A percentile compares a stretch with the other conserved stretches of the same genome.
phyloP scores from a whole-genome alignment of 1,140 invertebrate species.

The Parasteatoda tepidariorum region DNA sequence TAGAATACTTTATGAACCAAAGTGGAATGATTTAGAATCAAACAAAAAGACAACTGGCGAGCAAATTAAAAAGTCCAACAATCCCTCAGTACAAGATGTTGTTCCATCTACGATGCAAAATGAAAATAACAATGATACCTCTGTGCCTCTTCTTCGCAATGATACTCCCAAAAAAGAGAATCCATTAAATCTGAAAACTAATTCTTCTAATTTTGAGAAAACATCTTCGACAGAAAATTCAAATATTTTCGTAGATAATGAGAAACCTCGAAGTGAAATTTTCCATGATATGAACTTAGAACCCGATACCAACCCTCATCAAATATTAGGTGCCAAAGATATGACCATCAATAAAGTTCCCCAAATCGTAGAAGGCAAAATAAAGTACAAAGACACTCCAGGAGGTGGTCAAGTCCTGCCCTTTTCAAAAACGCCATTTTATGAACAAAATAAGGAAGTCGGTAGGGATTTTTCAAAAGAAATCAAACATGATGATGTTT shows the following conservation, averaged over 20 bases:
- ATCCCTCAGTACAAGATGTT: too few species aligned
- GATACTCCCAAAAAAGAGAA: too few species aligned
- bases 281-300: background rate
- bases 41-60: too few species aligned
- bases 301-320: background rate
- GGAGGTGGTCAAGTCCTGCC: background rate
- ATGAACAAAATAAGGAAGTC: background rate
- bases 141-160: too few species aligned
- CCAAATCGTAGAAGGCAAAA: background rate
- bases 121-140: too few species aligned
- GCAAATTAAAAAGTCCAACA: too few species aligned
- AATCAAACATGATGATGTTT: background rate
- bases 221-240: too few species aligned
- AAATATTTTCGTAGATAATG: background rate
- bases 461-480: constrained; percentile 3
- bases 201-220: too few species aligned
- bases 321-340: background rate
- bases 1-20: too few species aligned
- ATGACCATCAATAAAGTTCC: background rate
- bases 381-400: background rate
- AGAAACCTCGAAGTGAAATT: background rate
- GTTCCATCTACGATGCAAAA: too few species aligned
- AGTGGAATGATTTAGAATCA: too few species aligned
- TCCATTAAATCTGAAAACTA: too few species aligned
- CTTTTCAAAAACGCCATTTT: constrained; percentile 4